These are phyloP conservation scores for Sphaeramia orbicularis DNA, from an alignment of 2,797 vertebrate genomes.

Conservation along the genomic window DNA sequence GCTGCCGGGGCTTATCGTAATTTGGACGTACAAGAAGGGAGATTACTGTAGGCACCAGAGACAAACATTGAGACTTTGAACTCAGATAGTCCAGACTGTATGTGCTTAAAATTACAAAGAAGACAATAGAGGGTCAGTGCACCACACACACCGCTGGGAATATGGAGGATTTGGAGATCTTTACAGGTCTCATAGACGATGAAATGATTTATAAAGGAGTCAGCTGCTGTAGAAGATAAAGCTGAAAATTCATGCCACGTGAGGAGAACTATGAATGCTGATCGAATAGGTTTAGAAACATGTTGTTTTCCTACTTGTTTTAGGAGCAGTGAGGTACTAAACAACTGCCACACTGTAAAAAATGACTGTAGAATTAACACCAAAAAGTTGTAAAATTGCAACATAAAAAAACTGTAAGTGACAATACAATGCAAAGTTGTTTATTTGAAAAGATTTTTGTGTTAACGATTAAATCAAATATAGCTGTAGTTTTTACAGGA, in stretches of 20 bases:
- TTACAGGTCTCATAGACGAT: slow-evolving; percentile 5
- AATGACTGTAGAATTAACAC: no score
- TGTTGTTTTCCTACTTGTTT: neutral
- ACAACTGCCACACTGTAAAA: neutral
- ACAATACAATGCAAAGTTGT: no score
- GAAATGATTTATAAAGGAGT: slow-evolving; percentile 12
- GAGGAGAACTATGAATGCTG: slow-evolving; percentile 3
- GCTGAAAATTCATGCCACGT: neutral
- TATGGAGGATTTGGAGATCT: slow-evolving; percentile 10
- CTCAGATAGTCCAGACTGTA: slow-evolving; percentile 17
- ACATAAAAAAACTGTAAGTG: no score
- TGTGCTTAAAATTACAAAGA: slow-evolving; percentile 22
- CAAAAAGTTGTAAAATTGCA: no score
- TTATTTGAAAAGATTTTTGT: no score
- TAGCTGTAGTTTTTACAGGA: no score
- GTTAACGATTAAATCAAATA: no score
- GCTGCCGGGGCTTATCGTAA: slow-evolving; percentile 19
- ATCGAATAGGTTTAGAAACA: neutral
- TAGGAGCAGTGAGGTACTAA: neutral
- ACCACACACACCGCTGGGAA: slow-evolving; percentile 6
- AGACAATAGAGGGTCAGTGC: slow-evolving; percentile 11
- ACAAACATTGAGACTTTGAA: slow-evolving; percentile 18
- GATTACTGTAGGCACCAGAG: slow-evolving; percentile 14
- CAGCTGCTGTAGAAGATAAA: neutral
- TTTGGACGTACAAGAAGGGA: slow-evolving; percentile 42